Evolutionary conservation across 2,888 invertebrate species (phyloP), one percentile per base, ranked within the genome.

Genomic region (Sinotaia quadrata): DNA sequence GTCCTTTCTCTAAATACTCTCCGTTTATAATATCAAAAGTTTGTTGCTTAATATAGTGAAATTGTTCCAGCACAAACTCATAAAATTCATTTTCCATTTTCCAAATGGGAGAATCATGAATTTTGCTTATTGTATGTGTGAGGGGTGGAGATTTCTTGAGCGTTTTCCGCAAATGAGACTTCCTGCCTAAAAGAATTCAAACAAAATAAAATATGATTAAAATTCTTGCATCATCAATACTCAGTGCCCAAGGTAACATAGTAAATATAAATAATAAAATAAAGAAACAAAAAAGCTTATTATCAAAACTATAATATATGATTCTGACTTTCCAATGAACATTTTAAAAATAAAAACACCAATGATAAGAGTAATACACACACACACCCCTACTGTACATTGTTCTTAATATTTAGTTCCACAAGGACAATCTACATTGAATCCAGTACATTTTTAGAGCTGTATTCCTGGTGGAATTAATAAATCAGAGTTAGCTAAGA

Each of bases 11-110:
- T 29, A 63, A 15, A 37, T 63, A 49, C n/a, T 69, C 71, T 15
- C 73, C 73, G 24, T 70, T 54, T 36, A 52, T 58, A 41, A 61
- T 15, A n/a, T 68, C 68, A 47, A 73, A 58, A 15, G 68, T 71
- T 66, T 65, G 71, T 33, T 61, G 68, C 52, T 68, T 70, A 15
- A 71, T 27, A 36, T 71, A 73, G 37, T 71, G 73, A 34, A 73
- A 73, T 31, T 71, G 73, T 29, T 71, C 54, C 15, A 67, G 44
- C 52, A 68, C 73, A 63, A 71, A 73, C 66, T 52, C 52, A 37
- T 68, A 73, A 51, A 73, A 73, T 24, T 73, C 73, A 33, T 71
- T 70, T 33, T 73, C 73, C 70, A 73, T 70, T 33, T 68, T 68
- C 68, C 71, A 73, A n/a, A 73, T 61, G 15, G 33, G 10, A 4